Evolutionary conservation across 2,113 vertebrate species (phyloP).

Genomic region (Marmota monax): DNA sequence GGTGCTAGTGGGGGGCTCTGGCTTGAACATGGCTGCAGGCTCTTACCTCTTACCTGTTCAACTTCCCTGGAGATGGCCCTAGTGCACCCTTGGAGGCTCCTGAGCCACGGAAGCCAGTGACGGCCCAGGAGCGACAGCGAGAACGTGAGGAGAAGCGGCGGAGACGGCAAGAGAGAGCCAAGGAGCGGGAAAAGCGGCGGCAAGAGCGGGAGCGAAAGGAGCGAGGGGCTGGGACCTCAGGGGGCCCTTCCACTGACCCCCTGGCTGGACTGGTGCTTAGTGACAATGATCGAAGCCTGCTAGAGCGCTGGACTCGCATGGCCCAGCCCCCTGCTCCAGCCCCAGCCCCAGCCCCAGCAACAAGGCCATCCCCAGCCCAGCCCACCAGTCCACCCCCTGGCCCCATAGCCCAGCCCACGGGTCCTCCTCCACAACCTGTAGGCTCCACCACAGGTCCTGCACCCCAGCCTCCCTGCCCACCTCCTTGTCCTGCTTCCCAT

Average conservation of each 20-base stretch:
- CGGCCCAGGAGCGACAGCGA: conserved; percentile 95
- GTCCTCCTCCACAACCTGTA: not conserved
- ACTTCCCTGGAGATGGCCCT: conserved; percentile 76
- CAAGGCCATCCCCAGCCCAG: not conserved
- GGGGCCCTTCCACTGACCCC: conserved; percentile 85
- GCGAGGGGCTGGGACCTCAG: conserved; percentile 85
- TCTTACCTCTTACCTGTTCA: not conserved
- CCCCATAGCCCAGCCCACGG: not conserved
- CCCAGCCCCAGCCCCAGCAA: not conserved
- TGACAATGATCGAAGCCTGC: conserved; percentile 94
- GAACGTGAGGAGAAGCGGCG: conserved; percentile 95
- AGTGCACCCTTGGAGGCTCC: conserved; percentile 78
- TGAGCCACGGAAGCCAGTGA: conserved; percentile 92
- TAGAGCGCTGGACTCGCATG: conserved; percentile 96
- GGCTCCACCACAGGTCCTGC: not conserved
- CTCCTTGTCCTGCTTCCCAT: not conserved
- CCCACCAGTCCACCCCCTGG: not conserved
- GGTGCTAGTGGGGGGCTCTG: not conserved
- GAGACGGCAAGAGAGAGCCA: conserved; percentile 92
- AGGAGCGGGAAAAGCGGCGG: conserved; percentile 91
- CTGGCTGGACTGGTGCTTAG: conserved; percentile 91
- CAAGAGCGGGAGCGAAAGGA: conserved; percentile 90
- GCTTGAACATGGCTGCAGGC: not conserved
- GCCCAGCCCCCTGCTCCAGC: conserved; percentile 66
- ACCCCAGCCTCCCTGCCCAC: conserved; percentile 44